Evolutionary conservation across 2,888 invertebrate species (phyloP).

Genomic region (Lycocerus yunnanus): DNA sequence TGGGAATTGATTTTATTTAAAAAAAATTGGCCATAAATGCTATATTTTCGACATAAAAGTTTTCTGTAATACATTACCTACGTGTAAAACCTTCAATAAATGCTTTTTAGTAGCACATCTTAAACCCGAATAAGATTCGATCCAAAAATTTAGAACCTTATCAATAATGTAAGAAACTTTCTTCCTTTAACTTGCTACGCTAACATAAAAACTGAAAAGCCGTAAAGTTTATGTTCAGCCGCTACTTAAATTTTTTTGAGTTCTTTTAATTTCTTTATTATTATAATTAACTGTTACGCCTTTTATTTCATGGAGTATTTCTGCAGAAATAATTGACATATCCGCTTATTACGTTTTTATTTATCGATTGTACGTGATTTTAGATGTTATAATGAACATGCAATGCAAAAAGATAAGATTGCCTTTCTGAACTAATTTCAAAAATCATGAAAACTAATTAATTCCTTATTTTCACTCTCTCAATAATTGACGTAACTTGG

Average conservation of each 20-base stretch:
- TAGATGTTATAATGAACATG: not conserved
- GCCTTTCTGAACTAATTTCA: not conserved
- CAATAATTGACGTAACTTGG: not conserved
- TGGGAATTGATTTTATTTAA: not conserved
- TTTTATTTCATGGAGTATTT: not conserved
- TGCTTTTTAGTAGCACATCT: not conserved
- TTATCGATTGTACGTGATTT: not conserved
- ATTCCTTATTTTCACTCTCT: not conserved
- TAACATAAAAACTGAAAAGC: constrained; percentile 6
- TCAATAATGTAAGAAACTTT: constrained; percentile 16
- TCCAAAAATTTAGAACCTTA: constrained; percentile 10
- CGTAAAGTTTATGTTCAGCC: not conserved
- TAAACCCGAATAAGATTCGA: constrained; percentile 9
- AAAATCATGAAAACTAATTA: not conserved
- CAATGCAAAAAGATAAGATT: not conserved
- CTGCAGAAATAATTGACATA: not conserved
- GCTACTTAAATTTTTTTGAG: not conserved
- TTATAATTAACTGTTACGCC: not conserved
- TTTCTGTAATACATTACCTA: not conserved
- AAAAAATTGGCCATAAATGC: not conserved
- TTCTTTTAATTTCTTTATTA: not conserved
- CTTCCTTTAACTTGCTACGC: not conserved
- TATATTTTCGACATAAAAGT: not conserved
- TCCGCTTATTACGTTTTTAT: not conserved
- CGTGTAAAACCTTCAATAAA: not conserved